Conservation (phyloP, 1,140 invertebrate species). For the Ceratoteleas bidentatus region DNA sequence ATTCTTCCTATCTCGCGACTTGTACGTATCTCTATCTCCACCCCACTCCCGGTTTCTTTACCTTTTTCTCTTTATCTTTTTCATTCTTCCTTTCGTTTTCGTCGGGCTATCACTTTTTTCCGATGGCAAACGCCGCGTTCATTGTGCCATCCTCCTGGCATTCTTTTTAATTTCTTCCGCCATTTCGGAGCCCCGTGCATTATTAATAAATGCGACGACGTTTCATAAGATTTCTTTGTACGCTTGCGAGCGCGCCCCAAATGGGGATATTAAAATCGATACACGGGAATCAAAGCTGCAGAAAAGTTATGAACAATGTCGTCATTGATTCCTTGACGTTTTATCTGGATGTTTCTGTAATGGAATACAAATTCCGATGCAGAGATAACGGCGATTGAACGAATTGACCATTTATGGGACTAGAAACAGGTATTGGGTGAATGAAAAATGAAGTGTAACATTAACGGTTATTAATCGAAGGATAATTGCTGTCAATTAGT, state of each 20-base stretch:
- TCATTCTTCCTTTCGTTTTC: conserved; percentile 1
- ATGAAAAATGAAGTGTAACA: too few relatives aligned
- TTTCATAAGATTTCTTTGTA: neutral
- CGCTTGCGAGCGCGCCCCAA: neutral
- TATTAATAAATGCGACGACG: neutral
- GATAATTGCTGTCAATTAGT: too few relatives aligned
- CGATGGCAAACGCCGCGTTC: conserved; percentile 13
- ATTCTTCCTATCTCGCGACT: conserved; percentile 32
- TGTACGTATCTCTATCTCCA: conserved; percentile 22
- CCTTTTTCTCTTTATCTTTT: conserved; percentile 6
- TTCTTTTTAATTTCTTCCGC: conserved; percentile 45
- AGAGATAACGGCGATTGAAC: too few relatives aligned
- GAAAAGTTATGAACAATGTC: too few relatives aligned
- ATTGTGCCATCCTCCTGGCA: conserved; percentile 7
- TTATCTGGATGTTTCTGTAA: neutral
- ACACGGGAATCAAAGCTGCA: neutral
- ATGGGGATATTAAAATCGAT: neutral
- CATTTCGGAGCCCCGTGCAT: conserved; percentile 15
- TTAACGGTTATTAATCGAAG: too few relatives aligned
- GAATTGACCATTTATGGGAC: too few relatives aligned
- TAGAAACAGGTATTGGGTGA: too few relatives aligned
- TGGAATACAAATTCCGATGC: neutral
- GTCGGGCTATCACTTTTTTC: conserved; percentile 5
- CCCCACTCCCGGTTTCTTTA: neutral
- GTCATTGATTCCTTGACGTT: too few relatives aligned